These are phyloP conservation scores for Aleiodes sp. DNA, from an alignment of 1,140 invertebrate species.

Conservation along the genomic window DNA sequence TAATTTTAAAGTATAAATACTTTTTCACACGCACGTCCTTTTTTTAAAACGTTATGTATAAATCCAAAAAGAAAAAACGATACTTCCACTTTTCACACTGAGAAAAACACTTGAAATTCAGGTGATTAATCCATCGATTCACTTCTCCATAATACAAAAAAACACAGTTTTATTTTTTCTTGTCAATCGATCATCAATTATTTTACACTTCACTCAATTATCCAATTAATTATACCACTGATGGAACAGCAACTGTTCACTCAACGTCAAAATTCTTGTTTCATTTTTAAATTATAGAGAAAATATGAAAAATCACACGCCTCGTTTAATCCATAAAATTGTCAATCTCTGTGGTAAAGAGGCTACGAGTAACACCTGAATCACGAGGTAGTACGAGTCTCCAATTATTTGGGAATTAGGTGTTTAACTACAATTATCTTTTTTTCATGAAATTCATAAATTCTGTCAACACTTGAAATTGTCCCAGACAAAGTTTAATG, in stretches of 20 bases:
- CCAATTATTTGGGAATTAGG: not conserved
- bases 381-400: not conserved
- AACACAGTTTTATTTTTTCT: no score
- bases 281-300: not conserved
- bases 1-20: not conserved
- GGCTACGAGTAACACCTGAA: not conserved
- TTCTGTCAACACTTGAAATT: not conserved
- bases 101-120: no score
- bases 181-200: no score
- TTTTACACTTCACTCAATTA: no score
- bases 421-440: not conserved
- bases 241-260: not conserved
- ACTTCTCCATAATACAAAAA: no score
- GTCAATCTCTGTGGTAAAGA: not conserved
- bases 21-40: not conserved
- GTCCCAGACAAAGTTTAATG: no score
- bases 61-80: no score
- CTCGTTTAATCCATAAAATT: not conserved
- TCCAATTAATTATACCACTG: not conserved
- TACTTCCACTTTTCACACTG: no score
- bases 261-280: no score
- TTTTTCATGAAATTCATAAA: no score
- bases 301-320: not conserved
- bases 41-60: no score
- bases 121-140: no score